phyloP scores from a whole-genome alignment of 1,140 invertebrate species.

The Trichogramma pretiosum region DNA sequence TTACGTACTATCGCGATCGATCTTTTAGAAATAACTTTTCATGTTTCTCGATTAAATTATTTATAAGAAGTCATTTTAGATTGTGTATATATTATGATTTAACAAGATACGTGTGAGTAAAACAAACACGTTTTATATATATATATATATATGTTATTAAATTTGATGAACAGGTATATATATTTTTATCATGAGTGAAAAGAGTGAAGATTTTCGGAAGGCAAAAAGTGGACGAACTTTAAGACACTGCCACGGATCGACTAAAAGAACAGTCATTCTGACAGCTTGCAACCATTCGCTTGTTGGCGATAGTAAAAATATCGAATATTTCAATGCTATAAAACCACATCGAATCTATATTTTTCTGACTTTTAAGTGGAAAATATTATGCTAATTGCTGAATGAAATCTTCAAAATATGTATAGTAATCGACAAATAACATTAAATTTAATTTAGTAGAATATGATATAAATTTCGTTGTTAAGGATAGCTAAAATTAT shows the following conservation, averaged over 20 bases:
- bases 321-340: too few relatives aligned
- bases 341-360: too few relatives aligned
- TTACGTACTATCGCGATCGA: not conserved
- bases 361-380: too few relatives aligned
- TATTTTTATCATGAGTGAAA: conserved; percentile 23
- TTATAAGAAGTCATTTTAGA: conserved; percentile 11
- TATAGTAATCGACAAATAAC: not conserved
- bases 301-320: conserved; percentile 18
- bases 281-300: conserved; percentile 22
- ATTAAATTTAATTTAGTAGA: not conserved
- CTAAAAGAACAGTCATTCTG: conserved; percentile 12
- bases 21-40: conserved; percentile 4
- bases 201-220: conserved; percentile 30
- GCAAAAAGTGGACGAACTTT: conserved; percentile 33
- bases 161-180: conserved; percentile 12
- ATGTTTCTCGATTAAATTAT: conserved; percentile 7
- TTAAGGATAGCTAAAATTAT: conserved; percentile 7
- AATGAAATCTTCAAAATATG: too few relatives aligned
- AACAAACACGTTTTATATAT: conserved; percentile 14
- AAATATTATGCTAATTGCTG: too few relatives aligned
- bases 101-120: conserved; percentile 11
- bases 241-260: conserved; percentile 23
- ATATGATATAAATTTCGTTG: conserved; percentile 11
- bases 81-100: conserved; percentile 9
- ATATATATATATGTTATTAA: conserved; percentile 21